Evolutionary conservation across 1,140 invertebrate genomes (phyloP), one percentile per base, ranked within the genome.

Genomic region (Oreohelix idahoensis): DNA sequence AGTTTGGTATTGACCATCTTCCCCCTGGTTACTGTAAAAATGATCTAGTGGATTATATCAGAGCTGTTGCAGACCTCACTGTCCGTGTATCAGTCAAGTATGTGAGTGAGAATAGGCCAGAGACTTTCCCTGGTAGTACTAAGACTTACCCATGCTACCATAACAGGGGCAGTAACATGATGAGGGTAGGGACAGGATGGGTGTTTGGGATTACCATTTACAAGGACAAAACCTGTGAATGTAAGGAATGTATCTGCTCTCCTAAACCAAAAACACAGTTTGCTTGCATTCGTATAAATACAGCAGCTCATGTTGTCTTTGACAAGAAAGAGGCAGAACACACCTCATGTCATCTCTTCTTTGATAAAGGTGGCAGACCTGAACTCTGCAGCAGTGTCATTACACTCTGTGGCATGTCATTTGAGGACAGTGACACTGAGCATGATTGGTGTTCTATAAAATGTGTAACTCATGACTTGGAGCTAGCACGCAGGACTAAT

Each of bases 251-350:
- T 32, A 4, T 10, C 0, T 2, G 8, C 0, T 32, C n/a, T 29
- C 32, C 63, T 32, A 32, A 4, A 66, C 63, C n/a, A 35, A 35
- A 11, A 10, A 32, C 11, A 35, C n/a, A 29, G n/a, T 66, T 15
- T 66, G 63, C 63, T 35, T 1, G 0, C 5, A 66, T 66, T 66
- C 17, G 0, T 35, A 32, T 66, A 66, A 29, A 23, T 29, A 66
- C 63, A 66, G 63, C 63, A 10, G 17, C 63, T 32, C 63, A 66
- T 66, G 63, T 66, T 66, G 63, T 66, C 63, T 66, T 35, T 66
- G 63, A 66, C 11, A 23, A 66, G 8, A 2, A 2, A 32, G 63
- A 66, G 29, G 63, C 10, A 66, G 63, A 66, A 35, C n/a, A 66
- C 29, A 66, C 63, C 8, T 32, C 63, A 32, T 66, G 63, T 17